Percentiles rank a stretch among this genome's conserved stretches.
These are phyloP conservation scores for Cliona cf. orientalis DNA, from an alignment of 37 sponge, comb jelly and placozoan species.

Conservation along the genomic window DNA sequence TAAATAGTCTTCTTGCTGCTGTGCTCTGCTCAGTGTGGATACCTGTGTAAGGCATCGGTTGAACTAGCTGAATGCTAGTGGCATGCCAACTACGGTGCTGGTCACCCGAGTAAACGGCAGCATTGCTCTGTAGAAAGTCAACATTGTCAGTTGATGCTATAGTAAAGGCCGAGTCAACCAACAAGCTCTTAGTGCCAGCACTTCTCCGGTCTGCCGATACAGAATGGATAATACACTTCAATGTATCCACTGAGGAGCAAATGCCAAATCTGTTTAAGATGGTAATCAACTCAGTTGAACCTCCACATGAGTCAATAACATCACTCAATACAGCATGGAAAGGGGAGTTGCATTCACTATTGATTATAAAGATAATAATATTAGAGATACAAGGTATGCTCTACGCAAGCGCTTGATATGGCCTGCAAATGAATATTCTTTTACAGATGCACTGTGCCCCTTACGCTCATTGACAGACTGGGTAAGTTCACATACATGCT, in stretches of 20 bases:
- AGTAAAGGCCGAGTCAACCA: neutral
- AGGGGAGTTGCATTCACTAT: neutral
- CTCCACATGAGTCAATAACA: neutral
- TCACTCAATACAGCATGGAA: conserved; percentile 1
- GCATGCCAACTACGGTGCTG: conserved; percentile 31
- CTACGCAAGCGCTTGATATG: neutral
- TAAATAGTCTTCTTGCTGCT: neutral
- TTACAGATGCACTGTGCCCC: neutral
- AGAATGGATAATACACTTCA: neutral
- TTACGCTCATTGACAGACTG: neutral
- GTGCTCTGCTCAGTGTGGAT: neutral
- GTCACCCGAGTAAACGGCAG: neutral
- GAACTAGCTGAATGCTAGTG: conserved; percentile 10
- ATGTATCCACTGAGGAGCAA: neutral
- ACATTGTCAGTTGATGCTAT: conserved; percentile 25
- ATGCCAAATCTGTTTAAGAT: conserved; percentile 1
- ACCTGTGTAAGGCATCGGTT: neutral
- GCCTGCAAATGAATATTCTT: neutral
- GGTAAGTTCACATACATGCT: neutral
- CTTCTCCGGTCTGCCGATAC: neutral
- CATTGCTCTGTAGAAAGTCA: neutral
- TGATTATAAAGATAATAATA: neutral
- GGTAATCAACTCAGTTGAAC: conserved; percentile 9
- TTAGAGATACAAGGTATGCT: conserved; percentile 1
- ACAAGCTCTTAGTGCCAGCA: neutral